A percentile compares a stretch with the other conserved stretches of the same genome.
Evolutionary conservation across 2,888 invertebrate genomes (phyloP).

Genomic region (Sylvicola cinctus): DNA sequence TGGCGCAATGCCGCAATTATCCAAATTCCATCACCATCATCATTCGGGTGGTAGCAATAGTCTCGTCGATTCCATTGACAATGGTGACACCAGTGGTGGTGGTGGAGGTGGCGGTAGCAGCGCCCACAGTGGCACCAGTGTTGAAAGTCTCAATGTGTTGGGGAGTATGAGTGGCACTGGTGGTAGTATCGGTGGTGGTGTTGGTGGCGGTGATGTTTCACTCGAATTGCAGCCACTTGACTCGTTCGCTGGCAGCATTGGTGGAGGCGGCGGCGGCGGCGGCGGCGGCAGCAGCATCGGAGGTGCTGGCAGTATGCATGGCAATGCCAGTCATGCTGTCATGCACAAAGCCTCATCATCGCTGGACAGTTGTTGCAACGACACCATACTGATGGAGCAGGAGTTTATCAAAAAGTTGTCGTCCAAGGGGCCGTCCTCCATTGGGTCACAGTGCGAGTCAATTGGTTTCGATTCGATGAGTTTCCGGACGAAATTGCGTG

Average conservation of each 20-base stretch:
- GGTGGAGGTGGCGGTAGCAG: slow-evolving; percentile 7
- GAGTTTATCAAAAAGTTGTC: slow-evolving; percentile 6
- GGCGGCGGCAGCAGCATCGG: too few species aligned
- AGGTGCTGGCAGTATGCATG: background rate
- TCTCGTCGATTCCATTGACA: slow-evolving; percentile 7
- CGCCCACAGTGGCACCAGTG: slow-evolving; percentile 1
- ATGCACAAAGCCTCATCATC: slow-evolving; percentile 5
- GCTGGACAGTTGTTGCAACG: slow-evolving; percentile 5
- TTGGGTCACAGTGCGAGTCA: slow-evolving; percentile 12
- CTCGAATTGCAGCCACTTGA: slow-evolving; percentile 15
- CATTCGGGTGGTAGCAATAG: slow-evolving; percentile 5
- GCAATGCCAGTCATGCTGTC: slow-evolving; percentile 8
- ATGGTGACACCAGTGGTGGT: slow-evolving; percentile 9
- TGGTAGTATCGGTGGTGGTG: background rate
- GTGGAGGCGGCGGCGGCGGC: too few species aligned
- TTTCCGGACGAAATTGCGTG: slow-evolving; percentile 13
- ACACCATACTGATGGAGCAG: background rate
- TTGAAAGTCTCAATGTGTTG: slow-evolving; percentile 6
- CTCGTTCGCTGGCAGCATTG: slow-evolving; percentile 6
- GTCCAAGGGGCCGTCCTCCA: slow-evolving; percentile 14
- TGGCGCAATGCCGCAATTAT: slow-evolving; percentile 6
- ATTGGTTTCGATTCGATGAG: slow-evolving; percentile 20
- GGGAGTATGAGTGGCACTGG: slow-evolving; percentile 8
- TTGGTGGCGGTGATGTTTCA: slow-evolving; percentile 9
- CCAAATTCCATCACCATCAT: background rate